Percentiles rank a stretch among this genome's conserved stretches.
Conservation (phyloP, 1,140 invertebrate species). For the Aleiodes sp. region DNA sequence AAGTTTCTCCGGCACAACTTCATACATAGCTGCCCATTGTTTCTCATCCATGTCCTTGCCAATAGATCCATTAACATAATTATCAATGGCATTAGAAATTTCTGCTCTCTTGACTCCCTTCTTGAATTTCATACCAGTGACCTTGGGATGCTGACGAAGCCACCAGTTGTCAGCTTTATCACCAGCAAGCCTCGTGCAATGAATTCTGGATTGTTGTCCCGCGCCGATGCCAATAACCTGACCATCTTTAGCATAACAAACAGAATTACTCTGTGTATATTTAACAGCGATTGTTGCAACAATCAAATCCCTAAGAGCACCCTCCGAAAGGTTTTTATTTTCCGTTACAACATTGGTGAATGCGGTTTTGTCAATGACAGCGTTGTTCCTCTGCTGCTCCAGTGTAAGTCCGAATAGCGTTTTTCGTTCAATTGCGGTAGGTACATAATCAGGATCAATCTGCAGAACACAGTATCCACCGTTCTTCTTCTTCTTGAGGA, state of each 20-base stretch:
- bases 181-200: conserved; percentile 95
- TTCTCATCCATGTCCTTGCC: conserved; percentile 76
- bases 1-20: conserved; percentile 75
- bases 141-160: conserved; percentile 92
- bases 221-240: conserved; percentile 98
- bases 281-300: conserved; percentile 97
- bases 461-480: conserved; percentile 93
- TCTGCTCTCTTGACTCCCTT: conserved; percentile 90
- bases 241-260: conserved; percentile 90
- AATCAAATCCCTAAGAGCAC: conserved; percentile 88
- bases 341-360: conserved; percentile 88
- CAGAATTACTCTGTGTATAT: conserved; percentile 98
- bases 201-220: conserved; percentile 97
- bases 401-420: conserved; percentile 91
- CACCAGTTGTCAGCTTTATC: conserved; percentile 99
- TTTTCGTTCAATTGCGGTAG: conserved; percentile 82
- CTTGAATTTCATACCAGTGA: conserved; percentile 88
- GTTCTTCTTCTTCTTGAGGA: conserved; percentile 96
- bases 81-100: conserved; percentile 95
- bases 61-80: conserved; percentile 90
- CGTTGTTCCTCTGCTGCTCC: conserved; percentile 93
- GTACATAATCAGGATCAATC: conserved; percentile 90
- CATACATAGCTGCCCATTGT: conserved; percentile 78
- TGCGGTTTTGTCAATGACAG: conserved; percentile 79
- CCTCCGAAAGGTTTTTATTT: conserved; percentile 75